Evolutionary conservation across 1,140 invertebrate genomes (phyloP).

Genomic region (Zaprionus taronus): DNA sequence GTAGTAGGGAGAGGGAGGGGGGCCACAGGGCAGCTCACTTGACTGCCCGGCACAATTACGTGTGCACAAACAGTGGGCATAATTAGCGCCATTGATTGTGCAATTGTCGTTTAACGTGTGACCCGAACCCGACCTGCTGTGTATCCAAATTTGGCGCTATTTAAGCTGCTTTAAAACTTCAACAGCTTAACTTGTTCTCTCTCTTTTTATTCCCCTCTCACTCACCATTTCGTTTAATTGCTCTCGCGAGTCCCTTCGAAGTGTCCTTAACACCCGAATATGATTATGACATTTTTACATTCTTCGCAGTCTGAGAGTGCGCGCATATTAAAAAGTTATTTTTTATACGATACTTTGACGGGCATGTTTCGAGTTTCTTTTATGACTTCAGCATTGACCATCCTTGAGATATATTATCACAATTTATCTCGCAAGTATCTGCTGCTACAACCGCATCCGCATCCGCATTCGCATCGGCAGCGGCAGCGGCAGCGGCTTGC

Average conservation of each 20-base stretch:
- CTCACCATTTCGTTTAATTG: conserved; percentile 17
- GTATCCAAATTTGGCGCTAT: conserved; percentile 6
- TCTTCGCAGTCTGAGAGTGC: background rate
- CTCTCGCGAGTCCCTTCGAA: conserved; percentile 32
- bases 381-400: conserved; percentile 32
- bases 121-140: background rate
- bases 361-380: conserved; percentile 32
- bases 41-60: conserved; percentile 26
- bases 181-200: too few species aligned
- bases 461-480: background rate
- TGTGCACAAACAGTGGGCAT: conserved; percentile 14
- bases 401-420: background rate
- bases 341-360: conserved; percentile 37
- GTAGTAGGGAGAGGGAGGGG: too few species aligned
- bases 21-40: conserved; percentile 2
- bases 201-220: too few species aligned
- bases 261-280: conserved; percentile 42
- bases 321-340: conserved; percentile 43
- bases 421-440: background rate
- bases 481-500: conserved; percentile 1
- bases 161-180: conserved; percentile 11
- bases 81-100: conserved; percentile 61
- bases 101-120: conserved; percentile 53
- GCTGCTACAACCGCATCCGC: background rate
- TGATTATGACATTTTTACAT: conserved; percentile 40